Percentiles rank a stretch among this genome's conserved stretches.
Conservation (phyloP, 1,140 invertebrate genomes). For the Melipona quadrifasciata region DNA sequence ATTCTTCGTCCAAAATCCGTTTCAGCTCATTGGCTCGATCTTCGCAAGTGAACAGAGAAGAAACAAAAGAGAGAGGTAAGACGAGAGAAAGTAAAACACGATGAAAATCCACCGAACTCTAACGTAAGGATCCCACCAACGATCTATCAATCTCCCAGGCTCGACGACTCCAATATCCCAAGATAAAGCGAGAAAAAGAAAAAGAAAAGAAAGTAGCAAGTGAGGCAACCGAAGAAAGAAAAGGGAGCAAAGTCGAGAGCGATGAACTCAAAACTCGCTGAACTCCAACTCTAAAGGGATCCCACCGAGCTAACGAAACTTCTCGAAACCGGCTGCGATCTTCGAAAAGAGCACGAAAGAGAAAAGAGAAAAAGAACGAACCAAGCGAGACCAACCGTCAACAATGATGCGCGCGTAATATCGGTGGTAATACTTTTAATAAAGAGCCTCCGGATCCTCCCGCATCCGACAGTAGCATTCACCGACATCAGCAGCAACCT, state of each 20-base stretch:
- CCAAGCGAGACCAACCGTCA: constrained; percentile 36
- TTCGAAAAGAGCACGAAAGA: not conserved
- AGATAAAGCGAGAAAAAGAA: too few relatives aligned
- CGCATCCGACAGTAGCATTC: constrained; percentile 58
- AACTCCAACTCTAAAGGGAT: too few relatives aligned
- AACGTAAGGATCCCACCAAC: not conserved
- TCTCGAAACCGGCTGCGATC: too few relatives aligned
- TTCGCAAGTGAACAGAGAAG: not conserved
- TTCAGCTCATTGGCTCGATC: too few relatives aligned
- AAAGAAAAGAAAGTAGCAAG: too few relatives aligned
- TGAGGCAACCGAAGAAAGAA: not conserved
- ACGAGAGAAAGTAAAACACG: not conserved
- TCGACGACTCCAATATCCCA: too few relatives aligned
- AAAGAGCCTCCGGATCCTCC: constrained; percentile 70
- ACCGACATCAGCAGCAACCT: constrained; percentile 61
- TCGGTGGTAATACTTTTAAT: constrained; percentile 80
- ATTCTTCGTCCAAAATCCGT: too few relatives aligned
- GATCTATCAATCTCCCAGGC: too few relatives aligned
- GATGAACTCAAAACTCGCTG: too few relatives aligned
- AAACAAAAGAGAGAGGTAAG: not conserved
- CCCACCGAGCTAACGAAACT: too few relatives aligned
- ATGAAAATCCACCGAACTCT: not conserved
- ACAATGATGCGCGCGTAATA: constrained; percentile 59
- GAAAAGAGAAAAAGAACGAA: constrained; percentile 18
- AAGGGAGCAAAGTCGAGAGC: too few relatives aligned